Conservation (phyloP, 2,888 invertebrate genomes). For the Desoria tigrina region DNA sequence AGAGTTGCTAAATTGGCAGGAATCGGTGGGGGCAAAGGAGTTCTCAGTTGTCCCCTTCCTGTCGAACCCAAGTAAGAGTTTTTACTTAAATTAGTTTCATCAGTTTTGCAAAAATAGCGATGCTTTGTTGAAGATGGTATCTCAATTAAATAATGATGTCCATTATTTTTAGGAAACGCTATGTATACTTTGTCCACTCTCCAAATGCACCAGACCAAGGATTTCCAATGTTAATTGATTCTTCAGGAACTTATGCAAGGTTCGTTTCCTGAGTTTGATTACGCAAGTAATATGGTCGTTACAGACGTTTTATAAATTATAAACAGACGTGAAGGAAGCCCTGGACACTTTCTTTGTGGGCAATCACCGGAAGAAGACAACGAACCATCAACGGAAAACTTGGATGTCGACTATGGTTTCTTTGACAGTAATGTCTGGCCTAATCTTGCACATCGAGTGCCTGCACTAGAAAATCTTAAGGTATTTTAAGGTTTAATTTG, state of each 20-base stretch:
- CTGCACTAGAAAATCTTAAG: conserved; percentile 75
- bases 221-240: conserved; percentile 81
- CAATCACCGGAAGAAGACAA: conserved; percentile 67
- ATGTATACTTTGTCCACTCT: conserved; percentile 73
- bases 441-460: conserved; percentile 72
- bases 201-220: conserved; percentile 74
- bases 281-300: neutral
- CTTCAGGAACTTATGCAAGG: conserved; percentile 74
- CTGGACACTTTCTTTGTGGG: conserved; percentile 76
- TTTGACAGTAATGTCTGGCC: conserved; percentile 75
- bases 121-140: too few species aligned
- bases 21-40: conserved; percentile 68
- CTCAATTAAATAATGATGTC: neutral
- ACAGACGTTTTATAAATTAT: too few species aligned
- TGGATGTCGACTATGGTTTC: conserved; percentile 72
- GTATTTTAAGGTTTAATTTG: conserved; percentile 61
- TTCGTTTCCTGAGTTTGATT: conserved; percentile 43
- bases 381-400: conserved; percentile 66
- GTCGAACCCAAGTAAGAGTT: conserved; percentile 74
- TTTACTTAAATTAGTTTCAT: conserved; percentile 1
- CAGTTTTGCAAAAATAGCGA: neutral
- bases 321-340: conserved; percentile 73
- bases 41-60: conserved; percentile 74
- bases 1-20: conserved; percentile 73
- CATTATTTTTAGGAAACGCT: conserved; percentile 68